Evolutionary conservation across 2,888 invertebrate species (phyloP), one percentile per base, ranked within the genome.

Genomic region (Lamproptera curius): DNA sequence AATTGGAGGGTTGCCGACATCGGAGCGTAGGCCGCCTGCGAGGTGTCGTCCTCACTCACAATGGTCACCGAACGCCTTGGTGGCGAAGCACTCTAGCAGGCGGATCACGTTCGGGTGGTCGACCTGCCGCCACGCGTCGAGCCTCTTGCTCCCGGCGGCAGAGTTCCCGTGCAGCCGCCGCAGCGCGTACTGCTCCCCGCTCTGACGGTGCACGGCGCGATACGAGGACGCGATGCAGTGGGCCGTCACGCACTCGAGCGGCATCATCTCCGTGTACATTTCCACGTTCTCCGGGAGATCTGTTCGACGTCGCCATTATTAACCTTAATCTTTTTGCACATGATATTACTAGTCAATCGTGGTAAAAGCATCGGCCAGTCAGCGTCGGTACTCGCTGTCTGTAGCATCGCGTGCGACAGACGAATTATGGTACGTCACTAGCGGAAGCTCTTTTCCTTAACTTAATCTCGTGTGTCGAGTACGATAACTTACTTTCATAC

Each of bases 101-200:
- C 95, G 94, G 51, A 98, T 96, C 60, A 99, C 91, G 89, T 98
- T 98, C 64, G 98, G 95, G 84, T 99, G 98, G 70, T 94, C 93
- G 48, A 99, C 89, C 80, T 96, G 95, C 76, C 97, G 97, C 99
- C 99, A 99, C 89, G 94, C 91, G 63, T 98, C 98, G 34, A 98
- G 94, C 88, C 97, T 93, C 70, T 97, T 97, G 34, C 94, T 92
- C 62, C 94, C 94, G 58, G 93, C 92, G 31, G 95, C 91, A 70
- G 94, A 94, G 73, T 78, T 86, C 81, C 95, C 94, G 81, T 97
- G 97, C 64, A 98, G 92, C 63, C 98, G 91, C 50, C 97, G 90
- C 56, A 98, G 85, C 63, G 97, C 97, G 80, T 93, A 96, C 58
- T 93, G 91, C 38, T 93, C 91, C 42, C 97, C 97, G 57, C 91